Percentiles rank a stretch among this genome's conserved stretches.
Evolutionary conservation across 2,797 vertebrate genomes (phyloP).

Genomic region (Bovichtus variegatus): DNA sequence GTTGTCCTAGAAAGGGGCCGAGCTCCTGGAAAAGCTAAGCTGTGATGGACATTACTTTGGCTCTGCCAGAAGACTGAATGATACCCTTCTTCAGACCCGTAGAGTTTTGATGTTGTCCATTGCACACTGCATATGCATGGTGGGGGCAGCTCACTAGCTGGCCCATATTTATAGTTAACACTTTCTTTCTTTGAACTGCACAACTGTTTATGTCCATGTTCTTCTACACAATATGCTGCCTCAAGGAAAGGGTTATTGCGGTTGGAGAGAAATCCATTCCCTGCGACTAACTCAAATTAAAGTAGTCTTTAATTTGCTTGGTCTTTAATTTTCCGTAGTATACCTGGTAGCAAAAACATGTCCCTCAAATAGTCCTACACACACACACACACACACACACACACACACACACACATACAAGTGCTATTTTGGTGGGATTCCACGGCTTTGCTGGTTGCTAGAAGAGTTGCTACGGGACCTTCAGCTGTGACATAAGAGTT

Average conservation of each 20-base stretch:
- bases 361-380: neutral
- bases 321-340: neutral
- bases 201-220: neutral
- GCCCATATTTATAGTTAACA: neutral
- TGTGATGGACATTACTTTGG: neutral
- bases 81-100: neutral
- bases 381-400: constrained; percentile 14
- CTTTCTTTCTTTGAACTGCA: neutral
- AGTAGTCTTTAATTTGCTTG: neutral
- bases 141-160: neutral
- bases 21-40: neutral
- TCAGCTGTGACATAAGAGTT: constrained; percentile 38
- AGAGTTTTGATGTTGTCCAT: neutral
- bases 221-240: neutral
- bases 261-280: too few species aligned
- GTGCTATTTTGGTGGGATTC: constrained; percentile 19
- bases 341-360: neutral
- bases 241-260: neutral
- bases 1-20: too few species aligned
- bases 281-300: neutral
- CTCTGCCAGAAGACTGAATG: neutral
- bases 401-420: constrained; percentile 18
- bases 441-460: constrained; percentile 23
- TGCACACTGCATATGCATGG: too few species aligned
- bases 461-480: constrained; percentile 22